These are phyloP conservation scores for Corvus hawaiiensis DNA, from an alignment of 2,113 vertebrate genomes.

Conservation along the genomic window DNA sequence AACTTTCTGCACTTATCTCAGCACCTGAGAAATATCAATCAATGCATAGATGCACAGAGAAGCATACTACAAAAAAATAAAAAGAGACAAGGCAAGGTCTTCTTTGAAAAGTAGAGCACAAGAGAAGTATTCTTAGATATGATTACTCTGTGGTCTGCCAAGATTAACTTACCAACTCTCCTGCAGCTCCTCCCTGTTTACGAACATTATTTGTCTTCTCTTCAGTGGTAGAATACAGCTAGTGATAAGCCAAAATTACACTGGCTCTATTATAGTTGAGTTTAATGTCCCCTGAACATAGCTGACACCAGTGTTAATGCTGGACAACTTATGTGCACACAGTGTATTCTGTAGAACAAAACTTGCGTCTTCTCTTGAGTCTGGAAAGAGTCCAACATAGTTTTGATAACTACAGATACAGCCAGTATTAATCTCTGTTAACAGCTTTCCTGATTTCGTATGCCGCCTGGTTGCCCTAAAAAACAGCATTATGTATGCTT, in stretches of 20 bases:
- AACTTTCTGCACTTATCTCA: background rate
- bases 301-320: background rate
- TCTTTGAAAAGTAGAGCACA: background rate
- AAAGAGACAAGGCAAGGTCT: background rate
- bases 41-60: background rate
- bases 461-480: background rate
- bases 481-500: background rate
- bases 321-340: background rate
- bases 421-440: background rate
- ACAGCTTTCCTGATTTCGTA: background rate
- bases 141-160: background rate
- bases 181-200: background rate
- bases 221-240: background rate
- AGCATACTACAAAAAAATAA: background rate
- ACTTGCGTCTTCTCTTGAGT: background rate
- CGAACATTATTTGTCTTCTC: background rate
- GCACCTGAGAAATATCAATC: background rate
- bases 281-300: background rate
- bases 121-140: background rate
- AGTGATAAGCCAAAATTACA: background rate
- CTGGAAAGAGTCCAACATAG: background rate
- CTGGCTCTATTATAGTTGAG: background rate
- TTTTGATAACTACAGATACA: background rate
- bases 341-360: background rate
- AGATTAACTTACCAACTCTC: background rate